A percentile compares a stretch with the other conserved stretches of the same genome.
These are phyloP conservation scores for Eospalax fontanierii DNA, from an alignment of 2,797 vertebrate species.

Conservation along the genomic window DNA sequence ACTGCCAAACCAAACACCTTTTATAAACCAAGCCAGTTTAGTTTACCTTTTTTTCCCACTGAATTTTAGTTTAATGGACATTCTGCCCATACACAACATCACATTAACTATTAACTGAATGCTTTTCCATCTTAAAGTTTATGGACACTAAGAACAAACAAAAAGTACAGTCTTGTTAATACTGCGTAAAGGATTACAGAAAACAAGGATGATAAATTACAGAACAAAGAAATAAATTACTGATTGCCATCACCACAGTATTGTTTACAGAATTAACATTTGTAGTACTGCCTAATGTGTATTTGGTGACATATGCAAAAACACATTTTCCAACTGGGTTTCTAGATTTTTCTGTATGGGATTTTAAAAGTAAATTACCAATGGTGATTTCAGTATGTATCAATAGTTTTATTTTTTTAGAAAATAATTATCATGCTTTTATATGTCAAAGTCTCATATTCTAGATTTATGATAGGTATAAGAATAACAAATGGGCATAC, in stretches of 20 bases:
- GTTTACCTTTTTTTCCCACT: slow-evolving; percentile 70
- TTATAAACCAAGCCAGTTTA: slow-evolving; percentile 70
- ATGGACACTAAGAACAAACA: slow-evolving; percentile 75
- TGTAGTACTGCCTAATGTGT: slow-evolving; percentile 78
- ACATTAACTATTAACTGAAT: slow-evolving; percentile 70
- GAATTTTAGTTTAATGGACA: slow-evolving; percentile 72
- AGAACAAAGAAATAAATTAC: slow-evolving; percentile 86
- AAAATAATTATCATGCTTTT: slow-evolving; percentile 84
- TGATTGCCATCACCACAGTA: slow-evolving; percentile 87
- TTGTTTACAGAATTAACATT: slow-evolving; percentile 83
- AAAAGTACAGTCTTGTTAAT: slow-evolving; percentile 82
- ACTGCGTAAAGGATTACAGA: slow-evolving; percentile 83
- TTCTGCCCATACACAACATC: slow-evolving; percentile 44
- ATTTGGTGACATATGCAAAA: slow-evolving; percentile 77
- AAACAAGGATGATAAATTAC: slow-evolving; percentile 83
- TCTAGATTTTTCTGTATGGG: slow-evolving; percentile 75
- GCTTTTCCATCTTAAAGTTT: slow-evolving; percentile 63
- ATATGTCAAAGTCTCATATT: slow-evolving; percentile 78
- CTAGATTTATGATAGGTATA: slow-evolving; percentile 76
- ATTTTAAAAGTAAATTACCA: slow-evolving; percentile 79
- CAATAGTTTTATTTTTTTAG: slow-evolving; percentile 76
- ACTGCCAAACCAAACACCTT: slow-evolving; percentile 76
- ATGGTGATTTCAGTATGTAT: slow-evolving; percentile 76
- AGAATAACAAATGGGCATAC: slow-evolving; percentile 79
- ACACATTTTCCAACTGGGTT: slow-evolving; percentile 81